Evolutionary conservation across 2,797 vertebrate species (phyloP).

Genomic region (Catamblyrhynchus diadema): DNA sequence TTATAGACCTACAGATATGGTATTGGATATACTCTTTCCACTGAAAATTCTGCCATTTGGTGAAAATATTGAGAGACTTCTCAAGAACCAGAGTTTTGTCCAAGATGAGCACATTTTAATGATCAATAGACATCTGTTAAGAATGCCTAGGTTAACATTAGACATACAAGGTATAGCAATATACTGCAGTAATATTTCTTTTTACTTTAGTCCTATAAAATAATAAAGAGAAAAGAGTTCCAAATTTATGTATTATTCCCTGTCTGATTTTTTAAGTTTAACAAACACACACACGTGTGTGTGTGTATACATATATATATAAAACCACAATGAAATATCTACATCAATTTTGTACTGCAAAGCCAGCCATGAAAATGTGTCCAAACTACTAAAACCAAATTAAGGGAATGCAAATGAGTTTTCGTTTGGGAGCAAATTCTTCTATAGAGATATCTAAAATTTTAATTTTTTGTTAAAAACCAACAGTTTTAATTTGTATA

Average conservation of each 20-base stretch:
- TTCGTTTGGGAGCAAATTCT: not conserved
- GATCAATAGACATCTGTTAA: not conserved
- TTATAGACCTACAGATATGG: not conserved
- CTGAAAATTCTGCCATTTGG: not conserved
- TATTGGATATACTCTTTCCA: not conserved
- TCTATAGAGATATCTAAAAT: not conserved
- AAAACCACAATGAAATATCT: not conserved
- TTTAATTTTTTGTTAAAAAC: not conserved
- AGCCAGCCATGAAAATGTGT: not conserved
- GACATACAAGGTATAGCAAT: not conserved
- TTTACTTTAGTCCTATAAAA: not conserved
- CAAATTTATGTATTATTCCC: not conserved
- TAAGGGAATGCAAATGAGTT: not conserved
- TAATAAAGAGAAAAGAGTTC: not conserved
- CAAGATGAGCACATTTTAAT: not conserved
- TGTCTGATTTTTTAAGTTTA: not conserved
- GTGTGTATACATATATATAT: no score
- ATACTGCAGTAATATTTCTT: not conserved
- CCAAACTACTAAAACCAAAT: not conserved
- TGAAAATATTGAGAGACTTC: not conserved
- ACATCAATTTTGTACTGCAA: not conserved
- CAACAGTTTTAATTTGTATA: not conserved
- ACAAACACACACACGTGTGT: fast-evolving
- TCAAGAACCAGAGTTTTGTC: not conserved
- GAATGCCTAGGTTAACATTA: not conserved